A percentile compares a stretch with the other conserved stretches of the same genome.
These are phyloP conservation scores for Neodontobutis hainanensis DNA, from an alignment of 2,113 vertebrate genomes.

Conservation along the genomic window DNA sequence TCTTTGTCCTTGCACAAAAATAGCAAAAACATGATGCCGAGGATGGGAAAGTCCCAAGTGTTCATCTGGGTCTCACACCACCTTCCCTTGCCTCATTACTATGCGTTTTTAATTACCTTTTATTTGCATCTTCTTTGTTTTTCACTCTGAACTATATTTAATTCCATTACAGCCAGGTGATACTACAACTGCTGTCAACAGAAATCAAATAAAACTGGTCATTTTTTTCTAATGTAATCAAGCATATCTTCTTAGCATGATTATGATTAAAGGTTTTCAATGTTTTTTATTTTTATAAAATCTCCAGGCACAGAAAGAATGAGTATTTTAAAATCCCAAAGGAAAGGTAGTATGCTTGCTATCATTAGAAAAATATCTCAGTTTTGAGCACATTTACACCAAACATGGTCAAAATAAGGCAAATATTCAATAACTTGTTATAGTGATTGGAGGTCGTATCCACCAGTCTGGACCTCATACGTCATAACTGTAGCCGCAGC, in stretches of 20 bases:
- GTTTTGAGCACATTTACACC: neutral
- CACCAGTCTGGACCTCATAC: neutral
- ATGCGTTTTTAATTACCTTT: constrained; percentile 18
- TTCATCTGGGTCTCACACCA: constrained; percentile 33
- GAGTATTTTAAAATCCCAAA: neutral
- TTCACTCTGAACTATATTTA: neutral
- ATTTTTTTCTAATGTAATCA: neutral
- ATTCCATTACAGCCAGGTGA: neutral
- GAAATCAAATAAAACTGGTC: too few species aligned
- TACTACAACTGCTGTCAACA: neutral
- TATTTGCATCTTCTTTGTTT: constrained; percentile 6
- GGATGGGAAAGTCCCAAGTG: constrained; percentile 58
- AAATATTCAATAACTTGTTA: too few species aligned
- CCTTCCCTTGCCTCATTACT: constrained; percentile 9
- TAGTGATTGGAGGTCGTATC: neutral
- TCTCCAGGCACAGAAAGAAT: neutral
- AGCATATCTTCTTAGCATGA: neutral
- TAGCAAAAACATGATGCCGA: constrained; percentile 52
- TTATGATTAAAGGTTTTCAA: neutral
- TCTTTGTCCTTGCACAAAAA: constrained; percentile 74
- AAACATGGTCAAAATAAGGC: neutral
- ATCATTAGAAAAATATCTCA: neutral
- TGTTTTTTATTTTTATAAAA: neutral
- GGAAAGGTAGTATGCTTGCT: neutral
- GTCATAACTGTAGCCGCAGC: neutral